Conservation (phyloP, 2,113 vertebrate species). For the Menura novaehollandiae region DNA sequence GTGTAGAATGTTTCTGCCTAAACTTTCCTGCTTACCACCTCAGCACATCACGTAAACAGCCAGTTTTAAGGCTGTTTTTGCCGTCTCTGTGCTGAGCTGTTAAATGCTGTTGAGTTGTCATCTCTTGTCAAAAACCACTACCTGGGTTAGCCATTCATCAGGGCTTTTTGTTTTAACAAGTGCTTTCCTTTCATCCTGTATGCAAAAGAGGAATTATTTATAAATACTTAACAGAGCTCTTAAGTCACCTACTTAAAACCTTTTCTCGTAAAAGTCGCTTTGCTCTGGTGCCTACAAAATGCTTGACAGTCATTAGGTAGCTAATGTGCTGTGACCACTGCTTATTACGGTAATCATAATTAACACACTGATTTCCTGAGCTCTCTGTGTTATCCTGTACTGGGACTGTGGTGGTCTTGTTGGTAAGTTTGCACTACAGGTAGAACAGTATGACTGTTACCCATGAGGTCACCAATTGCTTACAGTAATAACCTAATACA, state of each 20-base stretch:
- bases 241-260: conserved; percentile 36
- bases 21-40: neutral
- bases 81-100: neutral
- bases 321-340: conserved; percentile 58
- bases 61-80: neutral
- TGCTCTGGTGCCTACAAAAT: conserved; percentile 43
- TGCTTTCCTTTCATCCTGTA: conserved; percentile 18
- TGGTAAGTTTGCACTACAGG: neutral
- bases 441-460: neutral
- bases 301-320: conserved; percentile 44
- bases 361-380: conserved; percentile 49
- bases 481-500: neutral
- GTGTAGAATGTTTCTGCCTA: neutral
- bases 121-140: conserved; percentile 21
- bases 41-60: neutral
- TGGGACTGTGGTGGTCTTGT: neutral
- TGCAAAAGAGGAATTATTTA: conserved; percentile 28
- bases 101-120: neutral
- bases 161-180: conserved; percentile 28
- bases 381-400: neutral
- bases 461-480: neutral
- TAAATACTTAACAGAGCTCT: conserved; percentile 36
- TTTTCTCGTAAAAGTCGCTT: conserved; percentile 31
- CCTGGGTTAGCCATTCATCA: conserved; percentile 1
- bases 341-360: conserved; percentile 53